Evolutionary conservation across 2,797 vertebrate genomes (phyloP), one percentile per base, ranked within the genome.

Genomic region (Sitta carolinensis): DNA sequence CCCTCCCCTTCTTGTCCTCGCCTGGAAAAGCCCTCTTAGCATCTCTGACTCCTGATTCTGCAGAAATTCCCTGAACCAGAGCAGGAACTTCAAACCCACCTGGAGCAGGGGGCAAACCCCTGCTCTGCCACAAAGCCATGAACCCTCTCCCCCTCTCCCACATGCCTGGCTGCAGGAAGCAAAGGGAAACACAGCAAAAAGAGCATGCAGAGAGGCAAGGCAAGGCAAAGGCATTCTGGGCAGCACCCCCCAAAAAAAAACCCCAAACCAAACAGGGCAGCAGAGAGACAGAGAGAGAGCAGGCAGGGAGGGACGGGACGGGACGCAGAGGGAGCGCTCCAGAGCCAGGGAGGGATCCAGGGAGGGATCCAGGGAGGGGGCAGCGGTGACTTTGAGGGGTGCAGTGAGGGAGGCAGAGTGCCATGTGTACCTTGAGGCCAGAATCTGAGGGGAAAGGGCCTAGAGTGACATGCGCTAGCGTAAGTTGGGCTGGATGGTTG

Each of bases 401-500:
- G 14, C 55, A 25, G 59, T 38, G 93, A 68, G 76, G 93, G 29
- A 83, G 93, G 94, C 89, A 95, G 91, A 92, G 97, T 97, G 97
- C 93, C 70, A 94, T 92, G 93, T 98, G 98, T 99, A 99, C 99
- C 99, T 99, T 97, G 97, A 98, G 98, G 98, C 98, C 98, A 98
- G 98, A 98, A 98, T 97, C 97, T 98, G 98, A 98, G 98, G 98
- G 98, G 97, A 97, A 98, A 97, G 97, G 94, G 98, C 98, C 98
- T 98, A 98, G 95, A 98, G 98, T 97, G 98, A 97, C 98, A 98
- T 98, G 98, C 97, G 96, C 98, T 99, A 98, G 98, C 98, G 97
- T 96, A 98, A 98, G 98, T 98, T 99, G 98, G 98, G 98, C 98
- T 99, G 99, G 98, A 99, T 99, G 98, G 98, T 97, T 93, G 97